These are phyloP conservation scores for Nasonovia ribisnigri DNA, from an alignment of 2,888 invertebrate species.

Conservation along the genomic window DNA sequence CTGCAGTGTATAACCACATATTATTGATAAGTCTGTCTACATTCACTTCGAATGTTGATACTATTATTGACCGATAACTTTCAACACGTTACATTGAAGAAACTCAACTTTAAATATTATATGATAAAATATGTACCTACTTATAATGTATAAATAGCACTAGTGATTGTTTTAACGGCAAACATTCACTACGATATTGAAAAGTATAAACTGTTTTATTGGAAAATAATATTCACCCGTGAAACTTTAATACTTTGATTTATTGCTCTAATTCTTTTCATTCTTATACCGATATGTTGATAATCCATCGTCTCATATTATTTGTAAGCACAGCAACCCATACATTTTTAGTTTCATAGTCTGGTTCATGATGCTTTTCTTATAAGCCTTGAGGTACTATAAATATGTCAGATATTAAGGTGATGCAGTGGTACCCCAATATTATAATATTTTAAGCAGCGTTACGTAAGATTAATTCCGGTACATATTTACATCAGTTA, in stretches of 20 bases:
- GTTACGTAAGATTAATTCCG: background rate
- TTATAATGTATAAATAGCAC: background rate
- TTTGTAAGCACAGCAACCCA: background rate
- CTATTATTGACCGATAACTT: background rate
- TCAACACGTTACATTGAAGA: background rate
- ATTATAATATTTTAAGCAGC: background rate
- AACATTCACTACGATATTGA: background rate
- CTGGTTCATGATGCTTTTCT: background rate
- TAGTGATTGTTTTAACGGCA: background rate
- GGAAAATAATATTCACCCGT: background rate
- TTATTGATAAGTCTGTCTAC: background rate
- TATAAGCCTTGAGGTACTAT: background rate
- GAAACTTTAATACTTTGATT: background rate
- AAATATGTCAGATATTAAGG: background rate
- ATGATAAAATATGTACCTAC: background rate
- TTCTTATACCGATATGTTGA: background rate
- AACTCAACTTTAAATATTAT: background rate
- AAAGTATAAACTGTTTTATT: background rate
- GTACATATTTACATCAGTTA: background rate
- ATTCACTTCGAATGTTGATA: background rate
- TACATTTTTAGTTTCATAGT: background rate
- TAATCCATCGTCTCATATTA: background rate
- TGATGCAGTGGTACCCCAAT: background rate
- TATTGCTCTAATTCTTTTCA: background rate
- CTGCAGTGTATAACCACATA: background rate